Conservation (phyloP, 1,140 invertebrate species). For the Rhopalosiphum maidis region DNA sequence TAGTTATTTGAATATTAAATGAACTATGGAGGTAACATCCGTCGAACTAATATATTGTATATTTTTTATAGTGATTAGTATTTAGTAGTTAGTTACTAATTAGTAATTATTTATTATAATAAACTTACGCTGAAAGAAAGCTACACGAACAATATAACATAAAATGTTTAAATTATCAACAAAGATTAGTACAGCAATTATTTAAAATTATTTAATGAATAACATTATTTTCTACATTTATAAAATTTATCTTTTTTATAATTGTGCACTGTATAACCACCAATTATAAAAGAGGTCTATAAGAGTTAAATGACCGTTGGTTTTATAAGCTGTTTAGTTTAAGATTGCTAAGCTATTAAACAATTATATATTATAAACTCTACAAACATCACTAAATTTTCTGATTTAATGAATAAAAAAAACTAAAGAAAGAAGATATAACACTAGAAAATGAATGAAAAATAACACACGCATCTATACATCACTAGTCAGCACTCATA, state of each 20-base stretch:
- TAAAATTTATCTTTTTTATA: not conserved
- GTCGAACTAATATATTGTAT: slow-evolving; percentile 1
- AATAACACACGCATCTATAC: not conserved
- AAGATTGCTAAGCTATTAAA: not conserved
- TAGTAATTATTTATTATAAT: not conserved
- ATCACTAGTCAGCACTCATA: not conserved
- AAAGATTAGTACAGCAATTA: not conserved
- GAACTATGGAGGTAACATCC: not conserved
- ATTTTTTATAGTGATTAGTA: slow-evolving; percentile 18
- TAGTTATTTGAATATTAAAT: not conserved
- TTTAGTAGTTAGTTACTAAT: not conserved
- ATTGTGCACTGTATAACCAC: not conserved
- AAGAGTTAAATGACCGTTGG: not conserved
- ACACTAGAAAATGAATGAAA: not conserved
- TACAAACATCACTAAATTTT: not conserved
- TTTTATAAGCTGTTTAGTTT: not conserved
- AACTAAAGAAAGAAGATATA: not conserved
- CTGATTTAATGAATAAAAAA: not conserved
- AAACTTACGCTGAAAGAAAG: not conserved
- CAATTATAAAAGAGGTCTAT: not conserved
- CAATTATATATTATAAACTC: not conserved
- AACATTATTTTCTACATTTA: not conserved
- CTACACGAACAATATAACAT: not conserved
- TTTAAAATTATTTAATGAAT: not conserved
- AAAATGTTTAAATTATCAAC: not conserved